Percentiles rank a stretch among this genome's conserved stretches.
Evolutionary conservation across 2,113 vertebrate genomes (phyloP).

Genomic region (Tringa solitaria): DNA sequence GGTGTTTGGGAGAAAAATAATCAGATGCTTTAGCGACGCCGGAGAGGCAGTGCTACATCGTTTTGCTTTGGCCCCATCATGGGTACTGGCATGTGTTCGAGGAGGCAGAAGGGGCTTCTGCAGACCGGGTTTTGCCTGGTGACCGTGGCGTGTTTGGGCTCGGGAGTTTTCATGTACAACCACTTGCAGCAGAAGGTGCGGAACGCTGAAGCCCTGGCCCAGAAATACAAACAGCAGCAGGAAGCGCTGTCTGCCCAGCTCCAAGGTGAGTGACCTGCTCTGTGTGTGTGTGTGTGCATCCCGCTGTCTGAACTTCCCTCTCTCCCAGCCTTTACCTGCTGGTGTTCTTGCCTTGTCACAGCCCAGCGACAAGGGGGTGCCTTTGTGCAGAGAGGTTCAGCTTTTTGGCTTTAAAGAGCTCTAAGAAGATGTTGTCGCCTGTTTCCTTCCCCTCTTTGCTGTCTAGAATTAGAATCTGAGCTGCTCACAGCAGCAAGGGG

Average conservation of each 20-base stretch:
- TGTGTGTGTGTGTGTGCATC: fast-evolving
- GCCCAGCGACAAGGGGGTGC: fast-evolving
- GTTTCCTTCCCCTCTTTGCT: neutral
- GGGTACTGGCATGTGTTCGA: conserved; percentile 64
- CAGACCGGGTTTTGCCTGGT: conserved; percentile 58
- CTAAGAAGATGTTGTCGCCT: neutral
- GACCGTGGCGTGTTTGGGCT: conserved; percentile 32
- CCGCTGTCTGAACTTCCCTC: fast-evolving
- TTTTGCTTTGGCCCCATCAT: neutral
- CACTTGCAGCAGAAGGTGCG: conserved; percentile 60
- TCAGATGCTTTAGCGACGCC: neutral
- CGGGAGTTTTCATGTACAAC: conserved; percentile 48
- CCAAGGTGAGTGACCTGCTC: conserved; percentile 64
- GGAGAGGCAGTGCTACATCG: neutral
- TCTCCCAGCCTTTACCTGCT: fast-evolving
- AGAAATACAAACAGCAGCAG: conserved; percentile 74
- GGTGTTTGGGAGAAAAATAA: fast-evolving
- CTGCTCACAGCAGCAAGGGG: neutral
- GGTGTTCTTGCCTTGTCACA: fast-evolving
- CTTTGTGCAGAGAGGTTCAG: neutral
- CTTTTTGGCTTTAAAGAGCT: neutral
- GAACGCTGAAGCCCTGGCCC: conserved; percentile 40
- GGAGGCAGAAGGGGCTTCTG: conserved; percentile 71
- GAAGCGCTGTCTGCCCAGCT: conserved; percentile 75
- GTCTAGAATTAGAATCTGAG: neutral